A percentile compares a stretch with the other conserved stretches of the same genome.
These are phyloP conservation scores for Lomographa bimaculata DNA, from an alignment of 2,888 invertebrate species.

Conservation along the genomic window DNA sequence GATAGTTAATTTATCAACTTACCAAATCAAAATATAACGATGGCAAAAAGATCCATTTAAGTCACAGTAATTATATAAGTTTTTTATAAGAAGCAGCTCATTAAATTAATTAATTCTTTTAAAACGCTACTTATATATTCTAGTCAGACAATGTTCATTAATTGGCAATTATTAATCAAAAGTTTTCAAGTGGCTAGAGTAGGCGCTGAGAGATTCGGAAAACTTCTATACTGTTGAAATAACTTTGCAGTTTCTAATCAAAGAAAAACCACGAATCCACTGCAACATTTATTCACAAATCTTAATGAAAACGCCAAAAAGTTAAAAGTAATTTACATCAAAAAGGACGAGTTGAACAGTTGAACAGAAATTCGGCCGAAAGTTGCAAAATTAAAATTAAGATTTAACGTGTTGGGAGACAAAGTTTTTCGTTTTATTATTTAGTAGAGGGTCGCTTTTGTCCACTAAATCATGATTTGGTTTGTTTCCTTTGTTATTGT, in stretches of 20 bases:
- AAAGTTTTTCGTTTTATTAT: conserved; percentile 44
- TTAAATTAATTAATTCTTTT: too few relatives aligned
- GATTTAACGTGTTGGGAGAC: conserved; percentile 58
- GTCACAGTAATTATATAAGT: too few relatives aligned
- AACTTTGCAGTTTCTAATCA: conserved; percentile 12
- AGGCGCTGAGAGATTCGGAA: background rate
- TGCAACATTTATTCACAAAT: conserved; percentile 54
- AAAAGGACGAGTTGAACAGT: conserved; percentile 53
- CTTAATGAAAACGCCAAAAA: conserved; percentile 64
- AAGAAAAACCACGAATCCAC: conserved; percentile 35
- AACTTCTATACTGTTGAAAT: conserved; percentile 4
- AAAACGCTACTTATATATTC: background rate
- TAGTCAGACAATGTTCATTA: conserved; percentile 2
- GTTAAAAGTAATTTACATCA: conserved; percentile 62
- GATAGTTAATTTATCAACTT: too few relatives aligned
- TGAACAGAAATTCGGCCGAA: conserved; percentile 39
- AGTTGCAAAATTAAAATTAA: conserved; percentile 68
- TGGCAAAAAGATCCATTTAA: too few relatives aligned
- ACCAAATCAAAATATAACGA: too few relatives aligned
- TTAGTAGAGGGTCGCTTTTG: conserved; percentile 16
- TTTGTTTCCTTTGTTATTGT: conserved; percentile 17
- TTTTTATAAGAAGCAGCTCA: too few relatives aligned
- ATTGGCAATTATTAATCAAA: too few relatives aligned
- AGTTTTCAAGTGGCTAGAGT: too few relatives aligned
- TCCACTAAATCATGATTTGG: conserved; percentile 26